phyloP scores from a whole-genome alignment of 2,888 invertebrate genomes.

The Poecilobothrus nobilitatus region DNA sequence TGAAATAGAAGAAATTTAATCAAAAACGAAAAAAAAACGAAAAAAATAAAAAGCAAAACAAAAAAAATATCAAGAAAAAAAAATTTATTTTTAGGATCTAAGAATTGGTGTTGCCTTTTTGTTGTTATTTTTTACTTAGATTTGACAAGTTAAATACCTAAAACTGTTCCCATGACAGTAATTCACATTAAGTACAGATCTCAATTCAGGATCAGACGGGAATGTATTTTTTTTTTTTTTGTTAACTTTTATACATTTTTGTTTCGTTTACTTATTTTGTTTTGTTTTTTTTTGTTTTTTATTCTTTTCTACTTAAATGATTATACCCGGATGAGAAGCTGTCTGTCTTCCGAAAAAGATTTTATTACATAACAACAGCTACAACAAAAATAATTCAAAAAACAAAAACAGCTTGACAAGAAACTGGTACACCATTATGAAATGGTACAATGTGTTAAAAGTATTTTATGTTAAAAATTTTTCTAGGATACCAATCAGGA shows the following conservation, averaged over 20 bases:
- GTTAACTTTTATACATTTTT: neutral
- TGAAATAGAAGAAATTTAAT: neutral
- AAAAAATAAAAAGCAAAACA: neutral
- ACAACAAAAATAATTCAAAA: too few relatives aligned
- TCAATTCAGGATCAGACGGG: neutral
- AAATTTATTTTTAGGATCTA: too few relatives aligned
- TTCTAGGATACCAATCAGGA: too few relatives aligned
- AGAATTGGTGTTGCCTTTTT: neutral
- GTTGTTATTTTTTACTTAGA: neutral
- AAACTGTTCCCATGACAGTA: conserved; percentile 20
- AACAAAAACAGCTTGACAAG: too few relatives aligned
- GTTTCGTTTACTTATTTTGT: too few relatives aligned
- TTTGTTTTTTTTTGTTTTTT: too few relatives aligned
- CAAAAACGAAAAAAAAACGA: neutral
- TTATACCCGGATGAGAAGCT: conserved; percentile 13
- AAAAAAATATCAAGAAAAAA: too few relatives aligned
- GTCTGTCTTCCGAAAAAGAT: conserved; percentile 16
- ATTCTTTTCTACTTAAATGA: too few relatives aligned
- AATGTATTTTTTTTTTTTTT: neutral
- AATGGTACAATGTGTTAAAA: too few relatives aligned
- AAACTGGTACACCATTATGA: too few relatives aligned
- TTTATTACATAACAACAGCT: neutral
- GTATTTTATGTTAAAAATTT: too few relatives aligned
- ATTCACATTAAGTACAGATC: conserved; percentile 14
- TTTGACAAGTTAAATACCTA: conserved; percentile 19